Base-by-base conservation (phyloP, 37 sponge, comb jelly and placozoan genomes). In the Geodia barretti region DNA sequence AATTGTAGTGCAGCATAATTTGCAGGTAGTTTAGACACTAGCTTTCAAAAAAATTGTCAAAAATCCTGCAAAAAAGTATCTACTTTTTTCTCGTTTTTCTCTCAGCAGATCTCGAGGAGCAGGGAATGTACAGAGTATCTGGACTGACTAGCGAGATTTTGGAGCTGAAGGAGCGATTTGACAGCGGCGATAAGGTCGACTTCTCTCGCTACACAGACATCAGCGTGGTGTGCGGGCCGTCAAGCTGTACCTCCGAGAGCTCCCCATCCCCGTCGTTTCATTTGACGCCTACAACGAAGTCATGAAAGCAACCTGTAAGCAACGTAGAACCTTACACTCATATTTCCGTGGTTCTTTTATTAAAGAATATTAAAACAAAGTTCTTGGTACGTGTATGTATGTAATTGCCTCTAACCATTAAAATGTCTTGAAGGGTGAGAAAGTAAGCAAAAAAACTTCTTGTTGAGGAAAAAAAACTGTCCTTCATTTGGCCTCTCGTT, bases 71-170 rank as follows among this genome's bases (percentile, higher is more conserved):
- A n/a, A n/a, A n/a, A n/a, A n/a, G n/a, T n/a, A n/a, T n/a, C n/a
- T n/a, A n/a, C n/a, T n/a, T n/a, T n/a, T n/a, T n/a, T n/a, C n/a
- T n/a, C n/a, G n/a, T n/a, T n/a, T n/a, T n/a, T n/a, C 9, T 7
- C 34, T 7, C n/a, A 0, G 19, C 37, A 89, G 89, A 77, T 1
- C 32, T 92, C 60, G 33, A 74, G 0, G 34, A 20, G 0, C 69
- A 81, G 31, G 93, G 93, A 29, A 64, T 92, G 25, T 92, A 92
- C 78, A 25, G 93, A 65, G 69, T 92, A 7, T 88, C 93, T 29
- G 93, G 93, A 9, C 54, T 67, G 23, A 80, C 32, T 29, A 76
- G 70, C 60, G 75, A 81, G 39, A 76, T 92, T 26, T 67, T 77
- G 5, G 74, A 78, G 1, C 64, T 92, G 2, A 92, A 92, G 42